Evolutionary conservation across 2,888 invertebrate species (phyloP), one percentile per base, ranked within the genome.

Genomic region (Xanthorhoe designata): DNA sequence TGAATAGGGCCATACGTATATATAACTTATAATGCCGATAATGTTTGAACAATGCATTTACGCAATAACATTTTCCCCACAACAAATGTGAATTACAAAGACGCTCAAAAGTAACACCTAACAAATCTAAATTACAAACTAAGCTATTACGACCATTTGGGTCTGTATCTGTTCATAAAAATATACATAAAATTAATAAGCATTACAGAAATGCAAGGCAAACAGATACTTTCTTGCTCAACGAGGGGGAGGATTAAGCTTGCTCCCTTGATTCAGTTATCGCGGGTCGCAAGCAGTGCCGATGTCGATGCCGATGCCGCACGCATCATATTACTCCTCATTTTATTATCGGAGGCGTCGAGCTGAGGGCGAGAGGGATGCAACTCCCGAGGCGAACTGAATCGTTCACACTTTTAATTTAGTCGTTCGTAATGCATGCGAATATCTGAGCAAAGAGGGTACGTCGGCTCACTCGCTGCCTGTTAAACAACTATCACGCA

Each of bases 391-490:
- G 82, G 84, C 83, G 82, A 83, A 78, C 73, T 77, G 82, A 86
- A 87, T 90, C 89, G 86, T 91, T 92, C 91, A 89, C 91, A 91
- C 92, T 92, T 92, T 92, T 92, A 92, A 92, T 92, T 92, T 92
- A 92, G 91, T 90, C 86, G 88, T 89, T 88, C 85, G 85, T 92
- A 92, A 92, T 92, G 89, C 87, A 92, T 91, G 92, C 92, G 90
- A 87, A 90, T 89, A 88, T 84, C 86, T 86, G 81, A 79, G 80
- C 78, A 79, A 78, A 81, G 87, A 87, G 89, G 87, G 87, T 81
- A 78, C 66, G 68, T 66, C 72, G 78, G 75, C 80, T 81, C 85
- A 81, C 85, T 86, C 79, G 83, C 85, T 85, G 78, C 78, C 87
- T 84, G 87, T 89, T 91, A 90, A 90, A 92, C 89, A 89, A 91